Evolutionary conservation across 1,140 invertebrate species (phyloP), one percentile per base, ranked within the genome.

Genomic region (Drosophila kanapiae): DNA sequence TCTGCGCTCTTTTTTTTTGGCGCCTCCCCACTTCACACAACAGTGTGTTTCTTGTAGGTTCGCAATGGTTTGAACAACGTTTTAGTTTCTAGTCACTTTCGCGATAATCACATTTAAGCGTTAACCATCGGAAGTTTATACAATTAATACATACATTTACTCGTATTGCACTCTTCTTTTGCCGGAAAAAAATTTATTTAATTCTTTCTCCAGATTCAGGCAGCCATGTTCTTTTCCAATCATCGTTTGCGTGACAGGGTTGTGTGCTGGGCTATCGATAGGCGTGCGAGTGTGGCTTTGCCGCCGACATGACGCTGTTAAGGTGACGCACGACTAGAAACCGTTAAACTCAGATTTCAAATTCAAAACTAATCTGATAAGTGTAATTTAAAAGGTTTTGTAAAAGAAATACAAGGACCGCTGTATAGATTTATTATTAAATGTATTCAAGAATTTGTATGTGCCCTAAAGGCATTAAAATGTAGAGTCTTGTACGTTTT

Each of bases 141-240:
- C 49, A 43, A 33, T 45, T 40, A 47, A 75, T 75, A 86, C 82
- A 69, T 78, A 87, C 80, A 75, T 80, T 75, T 49, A 16, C 53
- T 53, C 43, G 48, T 70, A 78, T 80, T 84, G 58, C 57, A 80
- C 77, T 70, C 58, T 78, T 37, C 64, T 84, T 88, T 72, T 84
- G 60, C 84, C 81, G 80, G 72, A 84, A 53, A 72, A 80, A 70
- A 80, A 53, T 61, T 51, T 61, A 60, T 88, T 58, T 57, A 77
- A 65, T 80, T 78, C 82, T 83, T 82, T 57, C 54, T 71, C 51
- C 64, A 69, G 65, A 75, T 56, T 75, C 75, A 65, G 80, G 77
- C 64, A 42, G 75, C 75, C 75, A 67, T 78, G 45, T 78, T 77
- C 63, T 78, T 77, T 78, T 78, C 31, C 16, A 61, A 43, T 51